Evolutionary conservation across 92 coral and sea anemone genomes (phyloP).

Genomic region (Siderastrea radians): DNA sequence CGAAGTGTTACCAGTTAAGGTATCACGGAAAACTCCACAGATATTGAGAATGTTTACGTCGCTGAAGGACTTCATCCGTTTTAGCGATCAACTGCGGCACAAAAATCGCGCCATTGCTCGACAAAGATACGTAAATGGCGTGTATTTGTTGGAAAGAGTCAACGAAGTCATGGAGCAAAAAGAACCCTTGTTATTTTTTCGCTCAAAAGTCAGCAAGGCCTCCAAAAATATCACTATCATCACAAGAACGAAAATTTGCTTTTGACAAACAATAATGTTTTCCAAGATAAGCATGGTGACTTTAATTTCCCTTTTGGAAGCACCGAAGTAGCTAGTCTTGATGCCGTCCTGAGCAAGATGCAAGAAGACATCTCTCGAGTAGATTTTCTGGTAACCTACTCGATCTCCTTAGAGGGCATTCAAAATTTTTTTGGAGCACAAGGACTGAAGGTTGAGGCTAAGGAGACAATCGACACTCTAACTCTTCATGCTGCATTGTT

Average conservation of each 20-base stretch:
- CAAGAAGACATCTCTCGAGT: slow-evolving; percentile 12
- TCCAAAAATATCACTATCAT: background rate
- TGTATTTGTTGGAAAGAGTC: slow-evolving; percentile 14
- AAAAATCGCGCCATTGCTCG: slow-evolving; percentile 37
- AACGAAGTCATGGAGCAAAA: slow-evolving; percentile 18
- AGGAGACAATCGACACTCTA: slow-evolving; percentile 23
- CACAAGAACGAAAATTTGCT: background rate
- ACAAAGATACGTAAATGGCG: slow-evolving; percentile 41
- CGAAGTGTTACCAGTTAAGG: slow-evolving; percentile 14
- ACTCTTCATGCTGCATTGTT: slow-evolving; percentile 10
- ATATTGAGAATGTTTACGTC: slow-evolving; percentile 33
- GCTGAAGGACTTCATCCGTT: slow-evolving; percentile 13
- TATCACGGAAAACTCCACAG: slow-evolving; percentile 34
- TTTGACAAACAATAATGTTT: background rate
- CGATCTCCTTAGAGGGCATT: slow-evolving; percentile 17
- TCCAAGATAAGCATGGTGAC: background rate
- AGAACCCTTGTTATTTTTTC: slow-evolving; percentile 14
- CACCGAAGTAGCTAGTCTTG: background rate
- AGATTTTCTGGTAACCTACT: slow-evolving; percentile 23
- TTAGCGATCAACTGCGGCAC: slow-evolving; percentile 14
- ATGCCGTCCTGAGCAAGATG: background rate
- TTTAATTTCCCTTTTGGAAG: background rate
- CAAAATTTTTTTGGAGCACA: slow-evolving; percentile 10
- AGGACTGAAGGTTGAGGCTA: slow-evolving; percentile 8
- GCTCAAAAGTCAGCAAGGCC: slow-evolving; percentile 5